A percentile compares a stretch with the other conserved stretches of the same genome.
These are phyloP conservation scores for Carabus problematicus DNA, from an alignment of 2,888 invertebrate species.

Conservation along the genomic window DNA sequence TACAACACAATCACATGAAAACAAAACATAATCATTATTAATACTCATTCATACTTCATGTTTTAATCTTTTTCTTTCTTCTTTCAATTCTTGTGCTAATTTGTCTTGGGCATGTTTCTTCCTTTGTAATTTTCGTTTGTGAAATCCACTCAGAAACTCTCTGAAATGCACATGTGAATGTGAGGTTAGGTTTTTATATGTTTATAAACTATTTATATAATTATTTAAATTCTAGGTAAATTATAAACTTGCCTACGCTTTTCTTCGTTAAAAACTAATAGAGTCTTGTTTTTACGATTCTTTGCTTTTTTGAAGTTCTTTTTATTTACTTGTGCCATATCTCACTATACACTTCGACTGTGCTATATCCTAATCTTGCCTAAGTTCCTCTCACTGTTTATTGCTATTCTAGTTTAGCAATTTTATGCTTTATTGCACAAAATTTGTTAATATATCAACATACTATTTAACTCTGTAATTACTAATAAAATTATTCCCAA, in stretches of 20 bases:
- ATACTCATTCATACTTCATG: constrained; percentile 65
- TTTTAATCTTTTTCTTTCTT: constrained; percentile 77
- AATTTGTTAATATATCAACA: no score
- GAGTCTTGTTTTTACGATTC: constrained; percentile 61
- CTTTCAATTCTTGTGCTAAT: constrained; percentile 73
- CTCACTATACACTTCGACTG: no score
- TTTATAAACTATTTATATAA: background rate
- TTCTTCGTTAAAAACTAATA: constrained; percentile 67
- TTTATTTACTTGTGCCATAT: constrained; percentile 30
- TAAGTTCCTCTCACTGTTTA: no score
- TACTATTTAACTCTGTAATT: no score
- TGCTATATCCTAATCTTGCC: no score
- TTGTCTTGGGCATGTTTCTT: constrained; percentile 78
- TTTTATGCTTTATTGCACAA: no score
- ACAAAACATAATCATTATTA: background rate
- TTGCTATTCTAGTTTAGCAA: no score
- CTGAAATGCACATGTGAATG: constrained; percentile 56
- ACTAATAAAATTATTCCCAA: background rate
- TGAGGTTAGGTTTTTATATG: background rate
- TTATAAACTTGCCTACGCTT: constrained; percentile 63
- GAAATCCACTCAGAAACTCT: constrained; percentile 82
- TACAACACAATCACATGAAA: constrained; percentile 35
- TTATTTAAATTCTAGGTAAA: background rate
- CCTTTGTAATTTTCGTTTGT: constrained; percentile 79
- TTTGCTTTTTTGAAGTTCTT: constrained; percentile 53